These are phyloP conservation scores for Megaceryle maxima DNA, from an alignment of 2,113 vertebrate genomes.

Conservation along the genomic window DNA sequence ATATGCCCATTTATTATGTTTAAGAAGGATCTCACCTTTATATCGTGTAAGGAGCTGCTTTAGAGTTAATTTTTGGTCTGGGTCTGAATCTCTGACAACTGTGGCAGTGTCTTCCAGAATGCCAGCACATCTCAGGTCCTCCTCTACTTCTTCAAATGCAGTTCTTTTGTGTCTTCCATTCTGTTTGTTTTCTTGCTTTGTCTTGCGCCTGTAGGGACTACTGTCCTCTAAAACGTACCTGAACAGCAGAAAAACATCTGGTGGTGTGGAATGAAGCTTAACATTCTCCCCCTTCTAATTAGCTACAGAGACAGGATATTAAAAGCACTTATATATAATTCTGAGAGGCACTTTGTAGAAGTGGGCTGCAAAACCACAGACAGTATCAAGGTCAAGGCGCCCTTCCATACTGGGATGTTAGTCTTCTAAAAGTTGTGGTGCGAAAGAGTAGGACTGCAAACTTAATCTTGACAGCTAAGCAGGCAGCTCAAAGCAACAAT, in stretches of 20 bases:
- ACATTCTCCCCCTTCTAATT: not conserved
- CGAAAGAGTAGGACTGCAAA: not conserved
- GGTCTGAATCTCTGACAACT: conserved; percentile 83
- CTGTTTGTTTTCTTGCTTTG: conserved; percentile 76
- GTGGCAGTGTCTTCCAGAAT: conserved; percentile 72
- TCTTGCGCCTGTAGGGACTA: conserved; percentile 87
- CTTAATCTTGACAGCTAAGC: not conserved
- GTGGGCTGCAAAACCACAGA: not conserved
- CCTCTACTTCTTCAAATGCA: conserved; percentile 82
- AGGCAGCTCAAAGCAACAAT: not conserved
- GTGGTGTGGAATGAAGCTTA: not conserved
- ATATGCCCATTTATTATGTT: not conserved
- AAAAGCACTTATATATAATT: not conserved
- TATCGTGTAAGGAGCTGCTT: conserved; percentile 87
- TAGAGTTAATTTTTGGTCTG: conserved; percentile 90
- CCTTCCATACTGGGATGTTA: not conserved
- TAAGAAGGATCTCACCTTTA: conserved; percentile 76
- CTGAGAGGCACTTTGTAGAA: not conserved
- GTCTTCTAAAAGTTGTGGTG: not conserved
- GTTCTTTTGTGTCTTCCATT: conserved; percentile 72
- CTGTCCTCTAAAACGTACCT: conserved; percentile 91
- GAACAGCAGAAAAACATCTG: not conserved
- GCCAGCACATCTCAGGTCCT: conserved; percentile 82
- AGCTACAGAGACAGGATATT: not conserved
- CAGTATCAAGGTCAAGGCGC: not conserved